These are phyloP conservation scores for Helogale parvula DNA, from an alignment of 2,113 vertebrate genomes.

Conservation along the genomic window DNA sequence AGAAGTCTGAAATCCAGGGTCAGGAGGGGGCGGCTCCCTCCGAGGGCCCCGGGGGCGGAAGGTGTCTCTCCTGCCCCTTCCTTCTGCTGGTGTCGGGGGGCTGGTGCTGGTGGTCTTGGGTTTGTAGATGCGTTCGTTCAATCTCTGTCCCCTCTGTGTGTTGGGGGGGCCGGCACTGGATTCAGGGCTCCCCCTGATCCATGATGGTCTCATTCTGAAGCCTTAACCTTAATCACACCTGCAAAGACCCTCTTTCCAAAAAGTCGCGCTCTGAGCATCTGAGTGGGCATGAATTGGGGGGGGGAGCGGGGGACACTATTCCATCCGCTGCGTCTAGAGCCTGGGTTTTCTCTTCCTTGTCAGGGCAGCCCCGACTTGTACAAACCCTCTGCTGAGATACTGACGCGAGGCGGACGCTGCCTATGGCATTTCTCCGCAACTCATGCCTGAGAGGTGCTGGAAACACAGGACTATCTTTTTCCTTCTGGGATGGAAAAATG, in stretches of 20 bases:
- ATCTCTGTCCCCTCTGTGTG: neutral
- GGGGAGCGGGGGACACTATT: no score
- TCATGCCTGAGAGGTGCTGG: neutral
- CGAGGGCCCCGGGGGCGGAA: fast-evolving
- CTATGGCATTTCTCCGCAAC: neutral
- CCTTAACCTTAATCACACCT: neutral
- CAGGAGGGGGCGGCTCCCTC: neutral
- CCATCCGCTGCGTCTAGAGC: fast-evolving
- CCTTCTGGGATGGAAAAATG: neutral
- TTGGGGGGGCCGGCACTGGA: fast-evolving
- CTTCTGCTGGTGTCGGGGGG: fast-evolving
- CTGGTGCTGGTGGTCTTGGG: no score
- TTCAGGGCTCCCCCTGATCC: no score
- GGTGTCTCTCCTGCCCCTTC: fast-evolving
- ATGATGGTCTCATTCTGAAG: neutral
- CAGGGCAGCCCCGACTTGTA: neutral
- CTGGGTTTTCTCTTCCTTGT: neutral
- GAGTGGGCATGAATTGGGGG: neutral
- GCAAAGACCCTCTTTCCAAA: neutral
- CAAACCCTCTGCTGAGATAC: neutral
- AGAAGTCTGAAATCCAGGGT: neutral
- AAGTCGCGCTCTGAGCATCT: neutral
- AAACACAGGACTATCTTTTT: neutral
- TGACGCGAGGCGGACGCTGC: fast-evolving
- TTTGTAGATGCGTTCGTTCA: fast-evolving